Conservation (phyloP, 2,888 invertebrate genomes). For the Hybos culiciformis region DNA sequence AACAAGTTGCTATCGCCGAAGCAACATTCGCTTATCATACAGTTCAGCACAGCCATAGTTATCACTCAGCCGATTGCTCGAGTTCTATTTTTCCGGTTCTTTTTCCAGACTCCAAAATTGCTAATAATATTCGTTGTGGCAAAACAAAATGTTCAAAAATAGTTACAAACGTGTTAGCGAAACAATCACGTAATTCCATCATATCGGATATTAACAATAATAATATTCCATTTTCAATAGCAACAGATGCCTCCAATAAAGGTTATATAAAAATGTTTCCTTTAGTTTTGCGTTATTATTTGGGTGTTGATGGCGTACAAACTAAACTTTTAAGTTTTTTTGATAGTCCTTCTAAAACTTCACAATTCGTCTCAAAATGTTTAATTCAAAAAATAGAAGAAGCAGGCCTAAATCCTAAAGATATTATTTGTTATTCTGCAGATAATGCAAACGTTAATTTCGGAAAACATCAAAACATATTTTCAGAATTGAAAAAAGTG, state of each 20-base stretch:
- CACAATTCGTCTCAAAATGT: neutral
- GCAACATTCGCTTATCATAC: neutral
- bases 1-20: neutral
- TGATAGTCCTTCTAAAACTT: constrained; percentile 1
- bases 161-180: constrained; percentile 1
- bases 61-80: neutral
- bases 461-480: neutral
- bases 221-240: neutral
- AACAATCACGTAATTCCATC: neutral
- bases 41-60: neutral
- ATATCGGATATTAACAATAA: neutral
- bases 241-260: constrained; percentile 1
- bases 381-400: neutral
- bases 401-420: neutral
- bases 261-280: neutral
- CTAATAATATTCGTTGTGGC: neutral
- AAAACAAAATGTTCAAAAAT: neutral
- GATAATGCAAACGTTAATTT: constrained; percentile 3
- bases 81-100: neutral
- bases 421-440: neutral
- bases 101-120: neutral
- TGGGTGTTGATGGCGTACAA: neutral
- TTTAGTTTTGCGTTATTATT: neutral
- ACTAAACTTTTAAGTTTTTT: constrained; percentile 1
- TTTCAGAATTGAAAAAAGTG: neutral